A percentile compares a stretch with the other conserved stretches of the same genome.
phyloP scores from a whole-genome alignment of 2,797 vertebrate species.

The Schizopygopsis malacanthus region DNA sequence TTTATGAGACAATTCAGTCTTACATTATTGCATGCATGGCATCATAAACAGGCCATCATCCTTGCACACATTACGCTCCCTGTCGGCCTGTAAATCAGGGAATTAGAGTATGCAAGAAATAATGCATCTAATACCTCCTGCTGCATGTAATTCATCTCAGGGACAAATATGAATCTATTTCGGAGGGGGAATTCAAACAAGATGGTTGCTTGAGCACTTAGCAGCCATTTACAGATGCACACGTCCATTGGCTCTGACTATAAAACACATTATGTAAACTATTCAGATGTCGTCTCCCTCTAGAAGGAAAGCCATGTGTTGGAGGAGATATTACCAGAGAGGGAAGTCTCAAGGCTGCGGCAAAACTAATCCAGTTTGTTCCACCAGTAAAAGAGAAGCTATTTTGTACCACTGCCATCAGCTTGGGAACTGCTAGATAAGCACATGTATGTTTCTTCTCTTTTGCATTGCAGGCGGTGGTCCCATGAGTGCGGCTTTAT shows the following conservation, averaged over 20 bases:
- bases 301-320: slow-evolving; percentile 60
- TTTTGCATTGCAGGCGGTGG: slow-evolving; percentile 22
- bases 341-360: slow-evolving; percentile 64
- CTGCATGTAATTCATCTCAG: slow-evolving; percentile 30
- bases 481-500: slow-evolving; percentile 20
- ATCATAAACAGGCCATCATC: slow-evolving; percentile 54
- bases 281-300: slow-evolving; percentile 47
- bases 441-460: slow-evolving; percentile 56
- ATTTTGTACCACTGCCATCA: slow-evolving; percentile 40
- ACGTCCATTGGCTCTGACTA: slow-evolving; percentile 36
- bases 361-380: slow-evolving; percentile 71
- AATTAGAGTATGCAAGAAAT: slow-evolving; percentile 45
- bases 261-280: slow-evolving; percentile 46
- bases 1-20: slow-evolving; percentile 51
- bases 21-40: slow-evolving; percentile 36
- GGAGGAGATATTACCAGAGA: slow-evolving; percentile 66
- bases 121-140: slow-evolving; percentile 32
- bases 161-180: slow-evolving; percentile 11
- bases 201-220: slow-evolving; percentile 38
- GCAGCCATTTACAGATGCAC: slow-evolving; percentile 32
- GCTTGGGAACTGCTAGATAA: slow-evolving; percentile 56
- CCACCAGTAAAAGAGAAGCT: slow-evolving; percentile 60
- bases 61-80: slow-evolving; percentile 26
- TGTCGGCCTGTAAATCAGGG: slow-evolving; percentile 52
- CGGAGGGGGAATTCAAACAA: not conserved